A percentile compares a stretch with the other conserved stretches of the same genome.
phyloP scores from a whole-genome alignment of 1,140 invertebrate species.

The Euwallacea similis region DNA sequence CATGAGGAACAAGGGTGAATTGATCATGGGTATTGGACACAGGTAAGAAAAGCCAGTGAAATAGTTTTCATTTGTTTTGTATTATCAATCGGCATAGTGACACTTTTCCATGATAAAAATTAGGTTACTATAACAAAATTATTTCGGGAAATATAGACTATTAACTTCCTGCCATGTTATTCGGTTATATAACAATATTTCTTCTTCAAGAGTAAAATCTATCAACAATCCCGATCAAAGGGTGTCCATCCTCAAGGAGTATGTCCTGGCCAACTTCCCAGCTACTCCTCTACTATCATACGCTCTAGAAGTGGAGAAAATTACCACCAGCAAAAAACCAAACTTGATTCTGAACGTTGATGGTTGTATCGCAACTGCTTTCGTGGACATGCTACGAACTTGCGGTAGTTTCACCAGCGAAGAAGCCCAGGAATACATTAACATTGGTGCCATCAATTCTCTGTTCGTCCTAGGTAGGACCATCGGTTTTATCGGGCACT shows the following conservation, averaged over 20 bases:
- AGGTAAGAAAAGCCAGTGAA: constrained; percentile 38
- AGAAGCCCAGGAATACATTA: constrained; percentile 97
- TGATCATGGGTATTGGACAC: constrained; percentile 98
- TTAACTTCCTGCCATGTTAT: too few species aligned
- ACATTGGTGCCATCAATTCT: constrained; percentile 97
- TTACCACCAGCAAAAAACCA: constrained; percentile 98
- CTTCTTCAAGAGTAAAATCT: constrained; percentile 80
- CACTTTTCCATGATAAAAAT: background rate
- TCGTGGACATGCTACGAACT: constrained; percentile 94
- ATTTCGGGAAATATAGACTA: too few species aligned
- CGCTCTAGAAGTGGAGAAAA: constrained; percentile 97
- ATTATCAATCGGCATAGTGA: background rate
- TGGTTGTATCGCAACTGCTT: constrained; percentile 95
- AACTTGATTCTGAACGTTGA: constrained; percentile 99
- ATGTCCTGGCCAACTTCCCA: constrained; percentile 91
- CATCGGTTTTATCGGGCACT: constrained; percentile 99
- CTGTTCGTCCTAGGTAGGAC: constrained; percentile 97
- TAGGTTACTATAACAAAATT: background rate
- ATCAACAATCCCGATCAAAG: constrained; percentile 99
- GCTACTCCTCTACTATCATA: constrained; percentile 90
- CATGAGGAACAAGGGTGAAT: constrained; percentile 94
- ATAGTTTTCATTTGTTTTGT: constrained; percentile 5
- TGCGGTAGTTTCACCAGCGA: constrained; percentile 94
- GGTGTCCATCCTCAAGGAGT: constrained; percentile 95
- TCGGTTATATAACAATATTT: background rate